These are phyloP conservation scores for Paralvinella palmiformis DNA, from an alignment of 1,140 invertebrate genomes.

Conservation along the genomic window DNA sequence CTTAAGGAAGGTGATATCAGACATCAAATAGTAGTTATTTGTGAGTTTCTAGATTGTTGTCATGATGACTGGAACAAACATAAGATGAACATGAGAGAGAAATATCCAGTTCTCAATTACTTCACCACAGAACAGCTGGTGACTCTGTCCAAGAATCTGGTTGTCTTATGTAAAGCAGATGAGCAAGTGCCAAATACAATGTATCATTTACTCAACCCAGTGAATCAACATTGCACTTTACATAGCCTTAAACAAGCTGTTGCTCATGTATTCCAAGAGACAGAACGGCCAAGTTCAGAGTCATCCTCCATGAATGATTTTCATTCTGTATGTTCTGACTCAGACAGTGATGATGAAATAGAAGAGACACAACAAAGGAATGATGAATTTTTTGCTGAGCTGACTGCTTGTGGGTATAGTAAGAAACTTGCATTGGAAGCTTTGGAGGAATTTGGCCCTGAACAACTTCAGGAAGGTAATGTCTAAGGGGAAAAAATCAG, in stretches of 20 bases:
- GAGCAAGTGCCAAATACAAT: constrained; percentile 21
- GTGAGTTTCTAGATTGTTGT: constrained; percentile 38
- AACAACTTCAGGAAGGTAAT: no score
- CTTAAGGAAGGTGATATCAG: no score
- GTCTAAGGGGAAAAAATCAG: no score
- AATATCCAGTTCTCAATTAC: constrained; percentile 35
- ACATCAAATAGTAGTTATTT: constrained; percentile 30
- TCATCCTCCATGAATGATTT: background rate
- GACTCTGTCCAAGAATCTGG: constrained; percentile 33
- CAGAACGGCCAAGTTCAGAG: background rate
- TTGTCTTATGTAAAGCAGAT: constrained; percentile 9
- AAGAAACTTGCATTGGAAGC: no score
- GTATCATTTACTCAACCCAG: constrained; percentile 29
- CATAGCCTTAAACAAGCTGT: constrained; percentile 26
- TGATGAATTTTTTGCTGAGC: no score
- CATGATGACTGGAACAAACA: constrained; percentile 33
- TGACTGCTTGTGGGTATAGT: no score
- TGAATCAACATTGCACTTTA: constrained; percentile 25
- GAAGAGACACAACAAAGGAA: no score
- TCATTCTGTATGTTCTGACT: no score
- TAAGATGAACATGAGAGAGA: constrained; percentile 27
- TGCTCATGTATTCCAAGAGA: constrained; percentile 22
- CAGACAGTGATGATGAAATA: no score
- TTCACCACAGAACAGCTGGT: constrained; percentile 41
- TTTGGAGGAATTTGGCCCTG: no score